phyloP scores from a whole-genome alignment of 1,140 invertebrate species.

The Aphaenogaster rudis region DNA sequence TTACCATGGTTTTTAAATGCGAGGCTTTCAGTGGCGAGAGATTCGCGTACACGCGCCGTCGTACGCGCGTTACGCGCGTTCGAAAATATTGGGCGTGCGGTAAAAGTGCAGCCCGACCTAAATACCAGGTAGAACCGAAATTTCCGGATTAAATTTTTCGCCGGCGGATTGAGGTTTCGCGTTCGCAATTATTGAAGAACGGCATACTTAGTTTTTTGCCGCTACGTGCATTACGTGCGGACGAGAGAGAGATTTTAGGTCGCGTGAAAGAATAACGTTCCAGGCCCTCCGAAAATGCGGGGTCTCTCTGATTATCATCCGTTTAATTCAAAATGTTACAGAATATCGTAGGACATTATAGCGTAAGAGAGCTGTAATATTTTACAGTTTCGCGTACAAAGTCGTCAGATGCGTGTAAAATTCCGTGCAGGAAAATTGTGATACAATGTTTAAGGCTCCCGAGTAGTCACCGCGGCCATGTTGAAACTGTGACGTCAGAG shows the following conservation, averaged over 20 bases:
- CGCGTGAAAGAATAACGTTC: conserved; percentile 40
- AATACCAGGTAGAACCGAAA: conserved; percentile 54
- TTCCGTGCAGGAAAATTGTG: background rate
- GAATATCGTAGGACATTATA: background rate
- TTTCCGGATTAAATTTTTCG: conserved; percentile 59
- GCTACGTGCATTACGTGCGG: conserved; percentile 39
- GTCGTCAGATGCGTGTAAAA: background rate
- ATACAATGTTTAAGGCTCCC: too few relatives aligned
- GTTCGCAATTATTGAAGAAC: conserved; percentile 59
- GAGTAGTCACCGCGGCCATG: too few relatives aligned
- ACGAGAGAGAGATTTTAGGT: conserved; percentile 32
- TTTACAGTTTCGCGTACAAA: background rate
- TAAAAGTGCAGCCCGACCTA: conserved; percentile 55
- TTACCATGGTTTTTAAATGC: conserved; percentile 36
- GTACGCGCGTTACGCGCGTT: conserved; percentile 33
- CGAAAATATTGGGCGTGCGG: conserved; percentile 43
- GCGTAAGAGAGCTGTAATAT: background rate
- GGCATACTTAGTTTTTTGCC: conserved; percentile 52
- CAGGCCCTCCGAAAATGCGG: background rate
- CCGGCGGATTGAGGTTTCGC: conserved; percentile 31
- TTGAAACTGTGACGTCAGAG: too few relatives aligned
- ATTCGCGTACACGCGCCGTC: conserved; percentile 24
- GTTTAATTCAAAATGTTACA: background rate
- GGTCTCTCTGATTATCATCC: background rate
- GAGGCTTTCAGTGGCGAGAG: conserved; percentile 40